Base-by-base conservation (phyloP, 2,888 invertebrate genomes). In the Hecatera dysodea region DNA sequence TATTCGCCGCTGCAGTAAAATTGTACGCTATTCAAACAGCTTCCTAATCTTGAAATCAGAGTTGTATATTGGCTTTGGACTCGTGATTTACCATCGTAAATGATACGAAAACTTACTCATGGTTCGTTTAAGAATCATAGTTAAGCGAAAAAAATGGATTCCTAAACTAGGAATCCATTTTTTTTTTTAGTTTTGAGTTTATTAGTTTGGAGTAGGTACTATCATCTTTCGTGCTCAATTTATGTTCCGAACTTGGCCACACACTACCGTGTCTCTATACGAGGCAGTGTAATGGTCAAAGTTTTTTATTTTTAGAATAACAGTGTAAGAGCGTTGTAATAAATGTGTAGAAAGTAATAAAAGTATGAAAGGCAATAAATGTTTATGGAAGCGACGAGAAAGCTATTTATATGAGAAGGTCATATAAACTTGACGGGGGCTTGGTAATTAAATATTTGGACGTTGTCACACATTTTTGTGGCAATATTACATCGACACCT, bases 321-420 rank as follows among this genome's bases (percentile, higher is more conserved):
- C 19, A 66, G 1, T 33, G 42, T 48, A 22, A 48, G 7, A 42
- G 19, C 9, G 9, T 29, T 8, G 24, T 64, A 56, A 42, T 64
- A 64, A 56, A 56, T 19, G 33, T 50, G 56, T 56, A 27, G 15
- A 42, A 22, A 48, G 48, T 19, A 50, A 50, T 72, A 72, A 72
- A 72, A 57, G 17, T 57, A 72, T 65, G 36, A 50, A 57, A 57
- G 27, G 27, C 33, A 57, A 57, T 56, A 64, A 72, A 56, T 56
- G 8, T 56, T 70, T 65, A 33, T 67, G 50, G 61, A 36, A 65
- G 68, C 33, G 24, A 36, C 52, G n/a, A 55, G 12, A 11, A 22
- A 4, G 63, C 50, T 52, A 42, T 53, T 52, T 55, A 50, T 59
- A 50, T 46, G 29, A 50, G 42, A 65, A 74, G 62, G 59, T 66